Evolutionary conservation across 1,140 invertebrate species (phyloP).

Genomic region (Goniozus legneri): DNA sequence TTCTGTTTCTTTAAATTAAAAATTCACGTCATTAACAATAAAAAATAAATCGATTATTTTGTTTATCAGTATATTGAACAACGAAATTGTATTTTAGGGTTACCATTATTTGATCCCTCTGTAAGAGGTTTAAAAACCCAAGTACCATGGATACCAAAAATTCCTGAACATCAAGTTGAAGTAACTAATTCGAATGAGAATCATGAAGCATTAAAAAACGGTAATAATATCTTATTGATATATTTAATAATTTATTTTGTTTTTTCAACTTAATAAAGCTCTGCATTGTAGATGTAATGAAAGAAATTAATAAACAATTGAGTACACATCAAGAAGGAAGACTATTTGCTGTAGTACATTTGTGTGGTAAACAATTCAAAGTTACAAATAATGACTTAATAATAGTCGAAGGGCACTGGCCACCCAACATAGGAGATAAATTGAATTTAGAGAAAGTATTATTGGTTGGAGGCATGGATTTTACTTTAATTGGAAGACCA

Average conservation of each 20-base stretch:
- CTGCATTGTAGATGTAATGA: conserved; percentile 45
- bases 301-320: conserved; percentile 62
- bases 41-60: too few species aligned
- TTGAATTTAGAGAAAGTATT: conserved; percentile 86
- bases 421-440: conserved; percentile 77
- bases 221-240: neutral
- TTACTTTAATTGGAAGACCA: conserved; percentile 80
- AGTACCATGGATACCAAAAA: conserved; percentile 32
- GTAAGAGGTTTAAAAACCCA: neutral
- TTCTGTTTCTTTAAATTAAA: too few species aligned
- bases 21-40: too few species aligned
- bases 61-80: too few species aligned
- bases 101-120: too few species aligned
- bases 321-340: conserved; percentile 60
- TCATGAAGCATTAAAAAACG: conserved; percentile 26
- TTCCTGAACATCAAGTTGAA: conserved; percentile 21
- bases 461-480: conserved; percentile 78
- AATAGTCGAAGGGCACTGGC: conserved; percentile 78
- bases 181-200: conserved; percentile 26
- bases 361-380: conserved; percentile 83
- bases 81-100: too few species aligned
- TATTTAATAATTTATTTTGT: conserved; percentile 8
- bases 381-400: conserved; percentile 84
- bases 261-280: neutral
- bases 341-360: conserved; percentile 81